Conservation (phyloP, 1,140 invertebrate species). For the Panulirus ornatus region DNA sequence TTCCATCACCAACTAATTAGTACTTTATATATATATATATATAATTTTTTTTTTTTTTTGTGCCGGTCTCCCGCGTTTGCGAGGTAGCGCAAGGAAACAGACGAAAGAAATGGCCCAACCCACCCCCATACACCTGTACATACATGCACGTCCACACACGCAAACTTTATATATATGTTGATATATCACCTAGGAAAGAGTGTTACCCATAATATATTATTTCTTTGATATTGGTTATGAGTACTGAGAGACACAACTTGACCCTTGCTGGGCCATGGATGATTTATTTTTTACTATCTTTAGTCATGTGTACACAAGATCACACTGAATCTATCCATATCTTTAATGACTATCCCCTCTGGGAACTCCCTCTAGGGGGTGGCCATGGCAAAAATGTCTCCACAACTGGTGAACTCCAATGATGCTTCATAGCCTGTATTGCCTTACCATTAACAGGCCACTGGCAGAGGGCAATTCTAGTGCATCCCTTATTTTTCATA, state of each 20-base stretch:
- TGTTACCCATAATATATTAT: background rate
- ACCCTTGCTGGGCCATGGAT: background rate
- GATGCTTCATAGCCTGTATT: no score
- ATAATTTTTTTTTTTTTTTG: background rate
- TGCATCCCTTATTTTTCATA: background rate
- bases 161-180: background rate
- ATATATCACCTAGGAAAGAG: background rate
- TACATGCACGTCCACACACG: background rate
- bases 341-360: no score
- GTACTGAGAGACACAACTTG: background rate
- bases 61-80: no score
- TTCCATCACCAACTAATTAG: background rate
- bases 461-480: no score
- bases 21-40: background rate
- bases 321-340: background rate
- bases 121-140: no score
- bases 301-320: background rate
- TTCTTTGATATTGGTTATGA: background rate
- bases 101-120: no score
- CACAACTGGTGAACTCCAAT: no score
- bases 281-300: background rate
- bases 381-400: no score
- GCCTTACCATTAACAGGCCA: no score
- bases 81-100: no score
- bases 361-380: no score